phyloP scores from a whole-genome alignment of 2,888 invertebrate species.

The Adelognathus sp. region DNA sequence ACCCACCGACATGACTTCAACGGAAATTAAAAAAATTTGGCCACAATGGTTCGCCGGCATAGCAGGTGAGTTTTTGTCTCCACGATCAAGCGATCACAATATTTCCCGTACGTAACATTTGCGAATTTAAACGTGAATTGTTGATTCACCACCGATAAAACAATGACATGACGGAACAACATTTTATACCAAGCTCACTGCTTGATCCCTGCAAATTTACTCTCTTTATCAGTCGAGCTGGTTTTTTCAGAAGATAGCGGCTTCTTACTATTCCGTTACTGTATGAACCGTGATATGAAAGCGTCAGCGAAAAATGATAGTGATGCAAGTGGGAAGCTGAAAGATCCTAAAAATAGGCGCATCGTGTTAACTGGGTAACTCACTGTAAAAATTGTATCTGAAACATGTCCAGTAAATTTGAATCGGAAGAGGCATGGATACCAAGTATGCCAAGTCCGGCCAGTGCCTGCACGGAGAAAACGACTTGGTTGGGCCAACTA shows the following conservation, averaged over 20 bases:
- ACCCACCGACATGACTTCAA: neutral
- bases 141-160: neutral
- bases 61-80: conserved; percentile 44
- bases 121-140: neutral
- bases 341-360: too few relatives aligned
- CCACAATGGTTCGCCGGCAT: conserved; percentile 60
- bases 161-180: neutral
- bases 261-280: neutral
- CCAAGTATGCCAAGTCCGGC: too few relatives aligned
- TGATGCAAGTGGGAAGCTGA: too few relatives aligned
- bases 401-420: too few relatives aligned
- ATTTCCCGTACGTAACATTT: neutral
- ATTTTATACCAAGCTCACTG: neutral
- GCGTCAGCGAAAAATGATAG: neutral
- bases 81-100: neutral
- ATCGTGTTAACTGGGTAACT: too few relatives aligned
- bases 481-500: too few relatives aligned
- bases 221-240: neutral
- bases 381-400: too few relatives aligned
- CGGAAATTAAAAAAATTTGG: conserved; percentile 46
- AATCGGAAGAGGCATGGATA: too few relatives aligned
- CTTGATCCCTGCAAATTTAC: neutral
- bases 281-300: neutral
- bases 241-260: neutral
- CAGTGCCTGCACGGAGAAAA: too few relatives aligned